Evolutionary conservation across 2,797 vertebrate species (phyloP), one percentile per base, ranked within the genome.

Genomic region (Rhinatrema bivittatum): DNA sequence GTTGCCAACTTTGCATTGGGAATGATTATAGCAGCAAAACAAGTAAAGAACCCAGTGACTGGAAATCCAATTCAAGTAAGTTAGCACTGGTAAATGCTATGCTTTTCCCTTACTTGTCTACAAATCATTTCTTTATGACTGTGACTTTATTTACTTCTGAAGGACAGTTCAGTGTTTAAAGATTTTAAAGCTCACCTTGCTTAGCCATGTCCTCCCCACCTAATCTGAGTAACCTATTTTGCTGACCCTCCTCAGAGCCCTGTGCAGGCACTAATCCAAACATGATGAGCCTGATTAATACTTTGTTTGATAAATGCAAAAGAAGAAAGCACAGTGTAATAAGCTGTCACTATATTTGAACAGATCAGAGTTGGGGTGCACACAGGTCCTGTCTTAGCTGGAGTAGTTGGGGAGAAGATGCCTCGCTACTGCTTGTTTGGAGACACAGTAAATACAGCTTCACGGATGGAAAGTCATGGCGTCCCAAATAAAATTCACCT

Each of bases 1-100:
- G 74, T 88, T 46, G 84, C 81, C 19, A 87, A 88, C 49, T 87
- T 89, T 53, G 77, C 82, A 51, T 53, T 88, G 54, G 85, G 82
- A 35, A 85, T 89, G 76, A 77, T 88, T 25, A 66, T 84, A 38
- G 78, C 81, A 25, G 75, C 82, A 26, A 80, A 53, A 67, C 75
- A 74, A 42, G 81, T 88, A 4, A 79, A 75, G 36, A 87, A 87
- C 51, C 84, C 84, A 5, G 63, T 86, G 36, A 85, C 76, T 31
- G 72, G 67, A 42, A 67, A 64, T 21, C 70, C 80, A n/a, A 89
- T 85, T 41, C 77, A 87, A 56, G 84, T 86, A 51, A 70, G 68
- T 38, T 10, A 4, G 12, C 14, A 46, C 16, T 1, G 0, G 9
- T 23, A n/a, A n/a, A n/a, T n/a, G n/a, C n/a, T n/a, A n/a, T n/a